phyloP scores from a whole-genome alignment of 2,888 invertebrate genomes.

The Uropetala carovei region DNA sequence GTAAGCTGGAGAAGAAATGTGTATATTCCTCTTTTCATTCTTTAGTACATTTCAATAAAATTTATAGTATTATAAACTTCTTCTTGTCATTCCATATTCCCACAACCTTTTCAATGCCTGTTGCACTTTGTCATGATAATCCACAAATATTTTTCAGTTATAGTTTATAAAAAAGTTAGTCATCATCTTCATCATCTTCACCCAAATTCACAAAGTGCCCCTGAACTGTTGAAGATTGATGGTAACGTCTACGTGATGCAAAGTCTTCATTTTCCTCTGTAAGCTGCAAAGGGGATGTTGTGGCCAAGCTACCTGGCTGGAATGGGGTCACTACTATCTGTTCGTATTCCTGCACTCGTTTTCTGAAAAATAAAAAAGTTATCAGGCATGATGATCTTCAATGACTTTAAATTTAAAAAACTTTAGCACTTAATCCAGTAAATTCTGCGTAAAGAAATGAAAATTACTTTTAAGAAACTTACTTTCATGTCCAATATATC shows the following conservation, averaged over 20 bases:
- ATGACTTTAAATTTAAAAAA: no score
- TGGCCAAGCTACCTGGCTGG: slow-evolving; percentile 86
- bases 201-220: slow-evolving; percentile 61
- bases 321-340: slow-evolving; percentile 91
- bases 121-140: slow-evolving; percentile 13
- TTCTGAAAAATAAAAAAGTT: slow-evolving; percentile 76
- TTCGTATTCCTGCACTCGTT: slow-evolving; percentile 88
- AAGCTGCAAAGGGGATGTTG: slow-evolving; percentile 84
- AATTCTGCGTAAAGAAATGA: no score
- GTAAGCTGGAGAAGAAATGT: slow-evolving; percentile 15
- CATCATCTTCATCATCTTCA: slow-evolving; percentile 65
- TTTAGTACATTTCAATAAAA: slow-evolving; percentile 46
- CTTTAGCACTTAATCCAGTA: no score
- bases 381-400: no score
- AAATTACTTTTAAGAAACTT: no score
- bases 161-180: background rate
- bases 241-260: slow-evolving; percentile 92
- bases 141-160: background rate
- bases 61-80: slow-evolving; percentile 33
- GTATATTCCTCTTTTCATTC: slow-evolving; percentile 37
- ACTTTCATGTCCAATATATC: no score
- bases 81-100: background rate
- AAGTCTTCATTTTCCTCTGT: slow-evolving; percentile 98
- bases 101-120: background rate
- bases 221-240: slow-evolving; percentile 89